Evolutionary conservation across 2,113 vertebrate genomes (phyloP), one percentile per base, ranked within the genome.

Genomic region (Riparia riparia): DNA sequence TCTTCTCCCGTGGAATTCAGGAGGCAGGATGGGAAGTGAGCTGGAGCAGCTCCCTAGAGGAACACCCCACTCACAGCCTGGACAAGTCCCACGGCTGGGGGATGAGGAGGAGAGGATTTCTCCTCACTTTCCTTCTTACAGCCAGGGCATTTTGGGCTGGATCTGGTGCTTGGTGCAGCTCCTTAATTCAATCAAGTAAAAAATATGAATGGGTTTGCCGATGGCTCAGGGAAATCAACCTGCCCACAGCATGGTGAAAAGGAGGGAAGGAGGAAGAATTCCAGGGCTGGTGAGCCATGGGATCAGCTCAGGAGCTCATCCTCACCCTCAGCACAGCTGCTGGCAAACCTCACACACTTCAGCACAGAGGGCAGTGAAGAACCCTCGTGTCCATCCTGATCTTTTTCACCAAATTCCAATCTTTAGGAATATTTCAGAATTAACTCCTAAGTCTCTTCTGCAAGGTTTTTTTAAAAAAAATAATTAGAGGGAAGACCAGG

Each of bases 381-480:
- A 26, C 31, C 3, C 39, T 24, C 1, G 0, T 4, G 39, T 4
- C 37, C 63, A 82, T 8, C 32, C 49, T 3, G 0, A 2, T 7
- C 65, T 81, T 70, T 37, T 34, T 14, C 41, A 68, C 9, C 57
- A 34, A 29, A 58, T 54, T 32, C 64, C 44, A 16, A 1, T 14
- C 72, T 39, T 45, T 16, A 58, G n/a, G n/a, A 64, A 8, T 41
- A 44, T 22, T 49, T 53, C 47, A 81, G 42, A 45, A 74, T 20
- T 10, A 78, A 74, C 25, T 26, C 19, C 32, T 28, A 89, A 41
- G 16, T 41, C 29, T 61, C 44, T 13, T 16, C 10, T 14, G 28
- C 1, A 2, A 88, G 31, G 29, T 47, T 47, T 12, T 47, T 12
- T 17, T 17, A 73, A 78, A 44, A 41, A 37, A 28, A n/a, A 37